phyloP scores from a whole-genome alignment of 2,888 invertebrate genomes.

The Agrotis puta region DNA sequence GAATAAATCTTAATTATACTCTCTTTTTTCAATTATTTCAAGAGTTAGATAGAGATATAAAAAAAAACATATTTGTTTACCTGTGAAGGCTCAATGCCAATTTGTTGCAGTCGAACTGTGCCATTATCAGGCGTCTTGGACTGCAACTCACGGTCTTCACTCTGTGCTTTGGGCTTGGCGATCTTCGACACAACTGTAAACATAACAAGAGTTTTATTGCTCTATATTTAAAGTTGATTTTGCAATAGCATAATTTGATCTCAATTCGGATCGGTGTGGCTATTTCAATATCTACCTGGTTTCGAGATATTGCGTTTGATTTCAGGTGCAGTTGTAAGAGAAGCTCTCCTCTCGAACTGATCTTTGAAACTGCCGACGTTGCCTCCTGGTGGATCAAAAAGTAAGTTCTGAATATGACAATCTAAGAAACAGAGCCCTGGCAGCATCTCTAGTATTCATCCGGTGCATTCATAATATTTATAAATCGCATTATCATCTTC shows the following conservation, averaged over 20 bases:
- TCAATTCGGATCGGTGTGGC: accelerated
- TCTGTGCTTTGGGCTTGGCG: slow-evolving; percentile 88
- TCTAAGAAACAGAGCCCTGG: too few relatives aligned
- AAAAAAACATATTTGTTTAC: slow-evolving; percentile 65
- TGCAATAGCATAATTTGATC: neutral
- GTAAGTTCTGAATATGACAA: neutral
- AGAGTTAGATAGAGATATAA: neutral
- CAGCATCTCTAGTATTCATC: too few relatives aligned
- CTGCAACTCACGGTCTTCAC: slow-evolving; percentile 86
- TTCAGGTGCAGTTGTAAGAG: slow-evolving; percentile 89
- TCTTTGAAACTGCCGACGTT: slow-evolving; percentile 97
- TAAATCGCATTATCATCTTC: too few relatives aligned
- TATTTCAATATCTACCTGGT: slow-evolving; percentile 75
- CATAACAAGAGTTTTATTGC: neutral
- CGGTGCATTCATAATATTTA: too few relatives aligned
- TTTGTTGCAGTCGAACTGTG: slow-evolving; percentile 87
- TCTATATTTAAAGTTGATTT: neutral
- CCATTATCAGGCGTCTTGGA: slow-evolving; percentile 81
- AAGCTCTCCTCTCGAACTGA: slow-evolving; percentile 95
- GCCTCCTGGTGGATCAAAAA: slow-evolving; percentile 86
- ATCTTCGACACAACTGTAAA: slow-evolving; percentile 85
- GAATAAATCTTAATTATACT: neutral
- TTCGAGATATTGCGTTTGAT: slow-evolving; percentile 84
- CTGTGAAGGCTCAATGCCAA: slow-evolving; percentile 88
- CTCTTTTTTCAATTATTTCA: too few relatives aligned